Base-by-base conservation (phyloP, 2,888 invertebrate genomes). In the Parasteatoda lunata region DNA sequence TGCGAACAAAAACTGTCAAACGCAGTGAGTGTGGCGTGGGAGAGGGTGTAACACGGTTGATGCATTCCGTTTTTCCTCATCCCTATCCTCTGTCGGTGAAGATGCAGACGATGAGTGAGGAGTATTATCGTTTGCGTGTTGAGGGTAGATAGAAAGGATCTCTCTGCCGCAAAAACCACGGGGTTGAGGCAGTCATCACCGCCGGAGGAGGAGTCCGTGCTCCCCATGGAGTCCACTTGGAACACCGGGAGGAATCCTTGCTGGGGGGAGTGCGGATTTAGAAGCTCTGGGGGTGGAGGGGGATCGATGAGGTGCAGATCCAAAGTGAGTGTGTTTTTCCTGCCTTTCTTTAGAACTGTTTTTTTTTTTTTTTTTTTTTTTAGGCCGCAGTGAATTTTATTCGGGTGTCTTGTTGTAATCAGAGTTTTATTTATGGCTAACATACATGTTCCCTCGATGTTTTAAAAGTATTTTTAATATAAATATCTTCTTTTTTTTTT, bases 121-220 rank as follows among this genome's bases (percentile, higher is more conserved):
- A 68, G 5, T 30, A 9, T 45, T 68, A 15, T 68, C 59, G 59
- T 59, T n/a, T 59, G 59, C 15, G 66, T 68, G 66, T 15, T 30
- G 66, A 5, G 66, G n/a, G 59, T 13, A n/a, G 9, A 59, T 0
- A 9, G 59, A 59, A 59, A n/a, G 13, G 59, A 59, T 13, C 9
- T n/a, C 15, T 68, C 66, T 68, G 66, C 66, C 30, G 66, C 30
- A 9, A 45, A 45, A 68, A 71, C 71, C 84, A 84, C 84, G 84
- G 84, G 84, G 65, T 65, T 73, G 66, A 77, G 68, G 72, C 66
- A 73, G 8, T 84, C 77, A 45, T 9, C n/a, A 9, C 51, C 7
- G 59, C 48, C 4, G 52, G 65, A 30, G 48, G 65, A 65, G 15
- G 48, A 15, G 15, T 52, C 11, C 30, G 15, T n/a, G 52, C 52